Conservation (phyloP, 2,113 vertebrate genomes). For the Monopterus albus region DNA sequence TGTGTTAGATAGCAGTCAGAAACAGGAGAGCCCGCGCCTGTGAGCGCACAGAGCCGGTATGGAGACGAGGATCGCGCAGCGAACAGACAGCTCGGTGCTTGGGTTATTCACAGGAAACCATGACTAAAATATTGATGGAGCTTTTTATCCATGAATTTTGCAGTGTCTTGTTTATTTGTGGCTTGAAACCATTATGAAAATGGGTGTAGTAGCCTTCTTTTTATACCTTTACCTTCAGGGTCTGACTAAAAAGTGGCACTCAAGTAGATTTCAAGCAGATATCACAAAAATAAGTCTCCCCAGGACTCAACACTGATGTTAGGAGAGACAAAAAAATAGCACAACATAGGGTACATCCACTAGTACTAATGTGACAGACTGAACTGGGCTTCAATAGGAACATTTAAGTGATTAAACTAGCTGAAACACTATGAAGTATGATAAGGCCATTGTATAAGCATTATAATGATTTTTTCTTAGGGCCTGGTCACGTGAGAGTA, state of each 20-base stretch:
- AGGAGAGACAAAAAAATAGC: background rate
- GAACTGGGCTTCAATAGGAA: background rate
- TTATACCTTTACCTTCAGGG: background rate
- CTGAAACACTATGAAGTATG: background rate
- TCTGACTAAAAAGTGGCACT: background rate
- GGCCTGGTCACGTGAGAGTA: constrained; percentile 22
- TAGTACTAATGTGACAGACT: background rate
- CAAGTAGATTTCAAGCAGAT: background rate
- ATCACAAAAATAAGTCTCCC: background rate
- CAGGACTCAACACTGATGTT: background rate
- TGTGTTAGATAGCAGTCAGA: constrained; percentile 6
- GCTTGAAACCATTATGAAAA: background rate
- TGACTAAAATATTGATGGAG: constrained; percentile 60
- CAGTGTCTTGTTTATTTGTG: constrained; percentile 38
- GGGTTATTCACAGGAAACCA: constrained; percentile 39
- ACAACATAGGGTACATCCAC: background rate
- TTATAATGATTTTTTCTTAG: background rate
- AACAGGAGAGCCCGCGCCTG: constrained; percentile 18
- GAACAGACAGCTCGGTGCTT: constrained; percentile 11
- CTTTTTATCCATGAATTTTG: constrained; percentile 44
- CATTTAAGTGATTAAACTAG: background rate
- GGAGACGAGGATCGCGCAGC: constrained; percentile 13
- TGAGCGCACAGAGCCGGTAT: constrained; percentile 21
- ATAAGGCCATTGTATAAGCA: background rate
- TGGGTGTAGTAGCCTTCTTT: background rate